phyloP scores from a whole-genome alignment of 2,797 vertebrate genomes.

The Danio albolineatus region DNA sequence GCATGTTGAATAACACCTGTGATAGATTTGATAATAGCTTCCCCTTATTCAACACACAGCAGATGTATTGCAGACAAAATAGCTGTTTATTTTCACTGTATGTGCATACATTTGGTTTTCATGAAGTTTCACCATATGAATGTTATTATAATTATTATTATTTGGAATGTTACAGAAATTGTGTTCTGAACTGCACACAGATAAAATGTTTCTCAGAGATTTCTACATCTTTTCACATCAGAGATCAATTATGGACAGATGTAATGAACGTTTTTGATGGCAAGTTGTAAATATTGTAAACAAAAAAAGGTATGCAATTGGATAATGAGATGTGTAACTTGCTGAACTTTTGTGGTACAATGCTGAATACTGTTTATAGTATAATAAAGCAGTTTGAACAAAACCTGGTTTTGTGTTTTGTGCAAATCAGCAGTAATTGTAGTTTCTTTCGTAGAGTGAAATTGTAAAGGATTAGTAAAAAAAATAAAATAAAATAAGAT shows the following conservation, averaged over 20 bases:
- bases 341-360: conserved; percentile 68
- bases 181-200: conserved; percentile 16
- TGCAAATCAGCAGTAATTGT: neutral
- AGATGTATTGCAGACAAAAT: conserved; percentile 14
- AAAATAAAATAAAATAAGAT: too few relatives aligned
- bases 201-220: conserved; percentile 27
- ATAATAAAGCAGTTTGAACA: conserved; percentile 82
- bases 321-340: conserved; percentile 78
- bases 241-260: conserved; percentile 35
- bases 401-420: neutral
- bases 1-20: neutral
- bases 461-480: neutral
- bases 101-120: conserved; percentile 18
- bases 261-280: conserved; percentile 66
- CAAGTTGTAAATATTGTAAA: conserved; percentile 85
- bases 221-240: conserved; percentile 26
- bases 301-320: conserved; percentile 76
- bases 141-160: conserved; percentile 32
- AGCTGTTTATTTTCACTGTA: conserved; percentile 27
- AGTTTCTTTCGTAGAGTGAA: neutral
- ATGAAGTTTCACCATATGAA: conserved; percentile 49
- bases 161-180: conserved; percentile 43
- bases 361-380: conserved; percentile 82
- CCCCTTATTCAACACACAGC: conserved; percentile 11
- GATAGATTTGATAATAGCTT: conserved; percentile 20